These are phyloP conservation scores for Thalassarche chlororhynchos DNA, from an alignment of 2,113 vertebrate genomes.

Conservation along the genomic window DNA sequence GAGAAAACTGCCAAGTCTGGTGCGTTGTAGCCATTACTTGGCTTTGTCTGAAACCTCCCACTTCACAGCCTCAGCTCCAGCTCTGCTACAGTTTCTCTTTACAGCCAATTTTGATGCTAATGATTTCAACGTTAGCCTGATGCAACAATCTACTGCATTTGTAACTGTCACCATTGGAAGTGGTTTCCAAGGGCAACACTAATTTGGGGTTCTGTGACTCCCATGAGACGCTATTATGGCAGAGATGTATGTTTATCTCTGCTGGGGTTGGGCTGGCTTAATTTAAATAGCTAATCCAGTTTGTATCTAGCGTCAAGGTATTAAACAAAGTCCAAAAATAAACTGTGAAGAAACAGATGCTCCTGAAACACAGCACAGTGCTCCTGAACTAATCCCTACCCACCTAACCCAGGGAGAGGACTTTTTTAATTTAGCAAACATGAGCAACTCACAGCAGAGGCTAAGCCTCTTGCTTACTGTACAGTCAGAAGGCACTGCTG, in stretches of 20 bases:
- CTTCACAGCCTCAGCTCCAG: neutral
- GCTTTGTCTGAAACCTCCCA: neutral
- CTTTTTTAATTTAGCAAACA: neutral
- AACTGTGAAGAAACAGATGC: neutral
- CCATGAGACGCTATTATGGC: accelerated
- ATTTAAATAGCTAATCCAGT: neutral
- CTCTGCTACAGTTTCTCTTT: accelerated
- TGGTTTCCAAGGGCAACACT: neutral
- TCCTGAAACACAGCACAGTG: neutral
- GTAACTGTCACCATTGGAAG: neutral
- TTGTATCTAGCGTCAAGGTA: neutral
- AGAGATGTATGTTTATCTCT: neutral
- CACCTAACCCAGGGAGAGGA: neutral
- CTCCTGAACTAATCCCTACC: neutral
- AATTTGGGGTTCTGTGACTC: neutral
- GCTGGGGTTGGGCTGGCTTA: neutral
- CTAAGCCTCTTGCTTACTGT: neutral
- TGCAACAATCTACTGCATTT: accelerated
- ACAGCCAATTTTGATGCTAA: neutral
- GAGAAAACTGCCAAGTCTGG: accelerated
- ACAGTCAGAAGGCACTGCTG: neutral
- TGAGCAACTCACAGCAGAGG: neutral
- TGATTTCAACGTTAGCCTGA: neutral
- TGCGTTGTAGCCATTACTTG: accelerated
- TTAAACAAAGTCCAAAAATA: neutral